Evolutionary conservation across 1,140 invertebrate genomes (phyloP), one percentile per base, ranked within the genome.

Genomic region (Eriocheir sinensis): DNA sequence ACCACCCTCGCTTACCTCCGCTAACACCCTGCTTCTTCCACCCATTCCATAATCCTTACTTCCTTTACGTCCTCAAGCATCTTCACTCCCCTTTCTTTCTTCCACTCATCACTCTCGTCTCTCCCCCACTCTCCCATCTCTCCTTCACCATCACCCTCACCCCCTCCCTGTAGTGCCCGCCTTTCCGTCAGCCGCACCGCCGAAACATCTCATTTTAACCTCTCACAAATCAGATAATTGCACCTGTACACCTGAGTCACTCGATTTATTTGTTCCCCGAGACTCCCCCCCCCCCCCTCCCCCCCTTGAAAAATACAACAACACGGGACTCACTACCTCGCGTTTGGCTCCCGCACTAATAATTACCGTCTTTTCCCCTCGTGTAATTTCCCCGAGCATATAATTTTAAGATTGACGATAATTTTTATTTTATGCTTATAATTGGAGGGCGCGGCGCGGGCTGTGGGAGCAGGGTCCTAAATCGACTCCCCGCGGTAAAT

Each of bases 391-490:
- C 60, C 21, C 60, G n/a, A 72, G n/a, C 60, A 72, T 72, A 72
- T 72, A 72, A n/a, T 72, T 72, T 72, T n/a, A n/a, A 72, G 17
- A n/a, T 72, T n/a, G n/a, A 21, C 60, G 60, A 72, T 72, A 72
- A 72, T 72, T 72, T n/a, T 72, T 72, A 72, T 72, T 72, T 72
- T n/a, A 72, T 72, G 27, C 60, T 72, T n/a, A 72, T n/a, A 72
- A 72, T 72, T 72, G 60, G 60, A n/a, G 60, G 60, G 60, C 60
- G 60, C 60, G 60, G 9, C n/a, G n/a, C n/a, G n/a, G n/a, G n/a
- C n/a, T n/a, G n/a, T n/a, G n/a, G n/a, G n/a, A n/a, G n/a, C n/a
- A n/a, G 60, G 60, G 17, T 72, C 21, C 60, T 72, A 72, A 72
- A 72, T 72, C n/a, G n/a, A 72, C n/a, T 4, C n/a, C 27, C 21